phyloP scores from a whole-genome alignment of 1,140 invertebrate genomes.

The Eubasilissa regina region DNA sequence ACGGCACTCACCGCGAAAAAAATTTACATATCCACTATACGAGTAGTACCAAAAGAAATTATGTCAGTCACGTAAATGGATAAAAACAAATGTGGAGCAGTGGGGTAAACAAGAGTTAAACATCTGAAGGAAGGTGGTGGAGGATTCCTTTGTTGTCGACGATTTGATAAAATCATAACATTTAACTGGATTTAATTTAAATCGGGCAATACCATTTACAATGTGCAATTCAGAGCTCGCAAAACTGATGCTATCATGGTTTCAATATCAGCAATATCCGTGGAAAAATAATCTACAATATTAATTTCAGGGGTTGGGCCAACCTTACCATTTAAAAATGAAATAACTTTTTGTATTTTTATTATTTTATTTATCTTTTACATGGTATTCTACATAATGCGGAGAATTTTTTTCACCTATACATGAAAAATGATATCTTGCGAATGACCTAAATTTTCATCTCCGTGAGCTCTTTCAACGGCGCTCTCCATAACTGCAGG shows the following conservation, averaged over 20 bases:
- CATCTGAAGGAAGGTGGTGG: not conserved
- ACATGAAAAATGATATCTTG: too few species aligned
- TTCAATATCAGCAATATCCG: too few species aligned
- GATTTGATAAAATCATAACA: slow-evolving; percentile 14
- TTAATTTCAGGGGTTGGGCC: too few species aligned
- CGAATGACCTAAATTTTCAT: too few species aligned
- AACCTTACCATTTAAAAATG: too few species aligned
- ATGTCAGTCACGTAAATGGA: slow-evolving; percentile 42
- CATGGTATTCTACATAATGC: too few species aligned
- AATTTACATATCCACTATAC: slow-evolving; percentile 36
- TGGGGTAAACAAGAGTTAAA: not conserved
- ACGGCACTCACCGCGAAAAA: not conserved
- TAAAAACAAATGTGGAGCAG: not conserved
- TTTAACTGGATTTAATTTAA: not conserved
- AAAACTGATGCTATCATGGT: not conserved
- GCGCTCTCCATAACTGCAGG: too few species aligned
- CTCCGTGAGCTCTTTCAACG: too few species aligned
- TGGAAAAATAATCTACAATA: too few species aligned
- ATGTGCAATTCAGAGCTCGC: not conserved
- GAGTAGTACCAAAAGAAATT: slow-evolving; percentile 39
- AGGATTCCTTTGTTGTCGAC: slow-evolving; percentile 18
- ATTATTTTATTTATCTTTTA: too few species aligned
- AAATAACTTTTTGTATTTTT: too few species aligned
- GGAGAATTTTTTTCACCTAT: too few species aligned
- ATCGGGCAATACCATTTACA: not conserved